These are phyloP conservation scores for Reinhardtius hippoglossoides DNA, from an alignment of 2,113 vertebrate species.

Conservation along the genomic window DNA sequence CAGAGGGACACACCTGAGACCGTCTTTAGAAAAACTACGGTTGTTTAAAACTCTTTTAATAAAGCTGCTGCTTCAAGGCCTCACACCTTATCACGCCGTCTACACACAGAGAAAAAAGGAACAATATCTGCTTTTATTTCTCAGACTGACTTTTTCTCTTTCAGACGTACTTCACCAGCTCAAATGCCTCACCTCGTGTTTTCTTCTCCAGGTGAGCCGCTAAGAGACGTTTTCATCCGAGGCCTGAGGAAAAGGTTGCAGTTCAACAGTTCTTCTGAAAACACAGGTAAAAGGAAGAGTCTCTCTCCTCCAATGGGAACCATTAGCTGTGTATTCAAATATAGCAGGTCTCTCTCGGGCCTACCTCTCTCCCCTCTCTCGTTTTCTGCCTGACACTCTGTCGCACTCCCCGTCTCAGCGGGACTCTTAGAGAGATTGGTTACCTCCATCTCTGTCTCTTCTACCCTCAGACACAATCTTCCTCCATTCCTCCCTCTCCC, in stretches of 20 bases:
- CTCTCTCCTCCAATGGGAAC: conserved; percentile 46
- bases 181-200: background rate
- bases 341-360: conserved; percentile 22
- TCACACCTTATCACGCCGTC: conserved; percentile 33
- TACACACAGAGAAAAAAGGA: conserved; percentile 7
- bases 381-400: conserved; percentile 31
- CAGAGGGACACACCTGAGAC: conserved; percentile 14
- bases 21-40: conserved; percentile 21
- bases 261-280: conserved; percentile 49
- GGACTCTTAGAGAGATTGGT: conserved; percentile 65
- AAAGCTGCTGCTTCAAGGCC: conserved; percentile 33
- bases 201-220: conserved; percentile 7
- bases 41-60: conserved; percentile 42
- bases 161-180: background rate
- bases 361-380: conserved; percentile 1
- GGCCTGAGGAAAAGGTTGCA: conserved; percentile 36
- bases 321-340: conserved; percentile 57
- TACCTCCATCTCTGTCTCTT: conserved; percentile 56
- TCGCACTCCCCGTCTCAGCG: conserved; percentile 46
- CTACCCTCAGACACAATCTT: conserved; percentile 50
- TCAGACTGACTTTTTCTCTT: background rate
- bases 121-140: conserved; percentile 20
- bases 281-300: background rate
- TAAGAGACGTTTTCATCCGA: conserved; percentile 27
- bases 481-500: conserved; percentile 15